A percentile compares a stretch with the other conserved stretches of the same genome.
Evolutionary conservation across 2,113 vertebrate genomes (phyloP).

Genomic region (Pygathrix nemaeus): DNA sequence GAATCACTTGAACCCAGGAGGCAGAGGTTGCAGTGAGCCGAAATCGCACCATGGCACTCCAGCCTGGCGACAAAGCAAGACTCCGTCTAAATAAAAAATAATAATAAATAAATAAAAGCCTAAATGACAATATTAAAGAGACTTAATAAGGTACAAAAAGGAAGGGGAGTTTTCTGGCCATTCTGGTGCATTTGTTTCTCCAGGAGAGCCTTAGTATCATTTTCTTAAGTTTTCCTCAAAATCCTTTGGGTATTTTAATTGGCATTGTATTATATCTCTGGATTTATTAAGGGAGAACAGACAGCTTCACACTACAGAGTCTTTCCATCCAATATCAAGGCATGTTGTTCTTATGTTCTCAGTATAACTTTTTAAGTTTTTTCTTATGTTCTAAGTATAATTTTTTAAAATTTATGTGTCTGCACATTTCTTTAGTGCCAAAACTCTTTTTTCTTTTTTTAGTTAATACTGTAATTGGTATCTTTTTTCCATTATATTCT

Average conservation of each 20-base stretch:
- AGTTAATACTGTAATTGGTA: not conserved
- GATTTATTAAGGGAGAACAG: not conserved
- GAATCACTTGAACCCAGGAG: no score
- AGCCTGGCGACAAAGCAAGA: no score
- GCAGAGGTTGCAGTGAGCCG: no score
- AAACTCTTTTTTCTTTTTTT: not conserved
- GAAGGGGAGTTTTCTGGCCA: not conserved
- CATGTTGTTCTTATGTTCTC: not conserved
- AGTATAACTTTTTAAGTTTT: not conserved
- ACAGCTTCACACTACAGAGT: not conserved
- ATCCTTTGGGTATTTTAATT: not conserved
- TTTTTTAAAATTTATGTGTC: not conserved
- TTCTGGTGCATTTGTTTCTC: not conserved
- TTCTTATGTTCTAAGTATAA: not conserved
- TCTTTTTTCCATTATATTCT: constrained; percentile 18
- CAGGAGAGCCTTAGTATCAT: not conserved
- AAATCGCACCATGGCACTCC: no score
- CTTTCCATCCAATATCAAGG: not conserved
- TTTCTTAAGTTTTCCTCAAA: constrained; percentile 26
- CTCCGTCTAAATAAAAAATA: no score
- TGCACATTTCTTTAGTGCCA: not conserved
- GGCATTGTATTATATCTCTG: not conserved
- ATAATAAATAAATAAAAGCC: not conserved
- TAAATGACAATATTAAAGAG: not conserved
- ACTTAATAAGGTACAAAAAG: not conserved